phyloP scores from a whole-genome alignment of 2,888 invertebrate genomes.

The Heliconius ethilla region DNA sequence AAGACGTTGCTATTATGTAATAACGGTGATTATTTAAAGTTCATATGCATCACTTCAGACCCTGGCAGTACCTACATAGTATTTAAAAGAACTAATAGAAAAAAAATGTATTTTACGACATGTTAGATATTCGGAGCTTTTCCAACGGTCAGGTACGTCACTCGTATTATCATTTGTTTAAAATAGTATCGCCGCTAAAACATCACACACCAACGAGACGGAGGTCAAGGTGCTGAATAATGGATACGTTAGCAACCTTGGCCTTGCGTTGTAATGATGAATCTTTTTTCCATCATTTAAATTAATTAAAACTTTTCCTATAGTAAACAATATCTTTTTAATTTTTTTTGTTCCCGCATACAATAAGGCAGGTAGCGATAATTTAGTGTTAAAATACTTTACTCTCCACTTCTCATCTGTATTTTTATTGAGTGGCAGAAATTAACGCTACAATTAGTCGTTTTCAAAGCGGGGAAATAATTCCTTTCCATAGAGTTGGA shows the following conservation, averaged over 20 bases:
- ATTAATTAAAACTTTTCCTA: not conserved
- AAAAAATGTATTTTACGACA: constrained; percentile 12
- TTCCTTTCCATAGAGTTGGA: no score
- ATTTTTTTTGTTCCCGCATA: no score
- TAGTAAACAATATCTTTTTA: not conserved
- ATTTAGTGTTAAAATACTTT: no score
- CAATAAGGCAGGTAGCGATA: no score
- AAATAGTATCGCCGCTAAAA: constrained; percentile 61
- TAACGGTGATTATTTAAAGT: not conserved
- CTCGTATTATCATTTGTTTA: constrained; percentile 61
- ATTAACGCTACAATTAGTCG: no score
- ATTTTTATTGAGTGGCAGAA: no score
- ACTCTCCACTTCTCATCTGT: no score
- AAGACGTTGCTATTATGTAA: no score
- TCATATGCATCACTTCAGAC: not conserved
- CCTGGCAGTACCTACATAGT: not conserved
- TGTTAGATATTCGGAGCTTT: constrained; percentile 4
- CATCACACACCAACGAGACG: constrained; percentile 56
- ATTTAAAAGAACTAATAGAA: not conserved
- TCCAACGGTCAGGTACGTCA: constrained; percentile 56
- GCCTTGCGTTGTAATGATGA: constrained; percentile 23
- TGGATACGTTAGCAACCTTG: constrained; percentile 30
- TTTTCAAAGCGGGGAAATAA: no score
- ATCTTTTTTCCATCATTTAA: constrained; percentile 8
- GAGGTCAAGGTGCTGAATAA: constrained; percentile 68